A percentile compares a stretch with the other conserved stretches of the same genome.
Conservation (phyloP, 1,140 invertebrate species). For the Papilio dardanus region DNA sequence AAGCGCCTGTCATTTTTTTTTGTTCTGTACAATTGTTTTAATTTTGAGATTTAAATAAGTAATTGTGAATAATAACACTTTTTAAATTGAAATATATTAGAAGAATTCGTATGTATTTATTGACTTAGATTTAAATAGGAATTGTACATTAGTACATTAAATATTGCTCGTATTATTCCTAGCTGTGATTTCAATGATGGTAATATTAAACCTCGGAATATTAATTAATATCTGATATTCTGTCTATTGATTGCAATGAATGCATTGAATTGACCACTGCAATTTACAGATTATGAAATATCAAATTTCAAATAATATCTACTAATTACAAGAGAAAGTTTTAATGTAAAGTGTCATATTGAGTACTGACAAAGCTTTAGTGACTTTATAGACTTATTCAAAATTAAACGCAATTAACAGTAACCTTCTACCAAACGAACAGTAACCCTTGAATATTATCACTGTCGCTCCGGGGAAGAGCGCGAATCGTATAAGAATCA, state of each 20-base stretch:
- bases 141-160: neutral
- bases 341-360: too few species aligned
- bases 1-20: neutral
- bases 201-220: constrained; percentile 1
- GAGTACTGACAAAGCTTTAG: too few species aligned
- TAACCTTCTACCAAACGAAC: too few species aligned
- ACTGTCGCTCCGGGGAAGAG: too few species aligned
- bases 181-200: neutral
- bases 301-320: neutral
- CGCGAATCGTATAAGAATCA: too few species aligned
- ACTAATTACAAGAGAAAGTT: neutral
- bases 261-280: constrained; percentile 1
- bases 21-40: neutral
- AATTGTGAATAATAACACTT: neutral
- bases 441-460: too few species aligned
- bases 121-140: neutral
- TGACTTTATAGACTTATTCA: too few species aligned
- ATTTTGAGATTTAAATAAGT: neutral
- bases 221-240: neutral
- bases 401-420: too few species aligned
- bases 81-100: too few species aligned
- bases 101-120: too few species aligned
- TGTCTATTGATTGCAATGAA: neutral
- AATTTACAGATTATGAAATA: neutral
- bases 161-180: neutral